A percentile compares a stretch with the other conserved stretches of the same genome.
Evolutionary conservation across 1,140 invertebrate genomes (phyloP).

Genomic region (Diploscapter pachys): DNA sequence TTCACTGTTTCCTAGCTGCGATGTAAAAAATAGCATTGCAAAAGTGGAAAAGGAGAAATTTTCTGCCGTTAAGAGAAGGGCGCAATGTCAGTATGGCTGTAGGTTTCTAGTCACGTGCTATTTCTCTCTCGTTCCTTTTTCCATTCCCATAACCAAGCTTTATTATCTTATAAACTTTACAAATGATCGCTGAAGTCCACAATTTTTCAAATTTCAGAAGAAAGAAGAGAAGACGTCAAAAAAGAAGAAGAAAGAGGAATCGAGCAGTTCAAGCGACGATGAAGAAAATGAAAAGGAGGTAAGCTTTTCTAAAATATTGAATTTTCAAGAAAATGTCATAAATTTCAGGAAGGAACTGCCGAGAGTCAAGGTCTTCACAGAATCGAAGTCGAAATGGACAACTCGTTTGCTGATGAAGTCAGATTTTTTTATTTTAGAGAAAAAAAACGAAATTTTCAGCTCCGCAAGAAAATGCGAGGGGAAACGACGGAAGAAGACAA

Average conservation of each 20-base stretch:
- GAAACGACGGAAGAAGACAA: neutral
- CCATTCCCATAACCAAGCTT: too few relatives aligned
- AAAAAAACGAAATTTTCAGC: neutral
- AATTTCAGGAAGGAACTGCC: neutral
- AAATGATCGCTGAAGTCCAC: too few relatives aligned
- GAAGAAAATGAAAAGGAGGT: constrained; percentile 1
- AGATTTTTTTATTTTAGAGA: neutral
- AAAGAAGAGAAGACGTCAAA: too few relatives aligned
- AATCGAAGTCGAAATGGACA: constrained; percentile 25
- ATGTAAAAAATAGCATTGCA: neutral
- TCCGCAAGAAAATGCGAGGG: constrained; percentile 14
- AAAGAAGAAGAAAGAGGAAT: too few relatives aligned
- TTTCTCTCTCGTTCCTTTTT: too few relatives aligned
- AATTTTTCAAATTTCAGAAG: neutral
- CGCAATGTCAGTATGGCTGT: too few relatives aligned
- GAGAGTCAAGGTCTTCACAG: neutral
- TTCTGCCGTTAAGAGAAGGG: too few relatives aligned
- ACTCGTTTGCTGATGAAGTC: constrained; percentile 20
- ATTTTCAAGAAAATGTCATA: too few relatives aligned
- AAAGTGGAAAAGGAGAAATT: neutral
- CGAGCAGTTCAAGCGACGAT: too few relatives aligned
- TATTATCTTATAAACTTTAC: too few relatives aligned
- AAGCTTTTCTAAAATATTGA: neutral
- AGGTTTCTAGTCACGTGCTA: too few relatives aligned
- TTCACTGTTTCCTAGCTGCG: neutral